phyloP scores from a whole-genome alignment of 2,113 vertebrate genomes.

The Dendropsophus ebraccatus region DNA sequence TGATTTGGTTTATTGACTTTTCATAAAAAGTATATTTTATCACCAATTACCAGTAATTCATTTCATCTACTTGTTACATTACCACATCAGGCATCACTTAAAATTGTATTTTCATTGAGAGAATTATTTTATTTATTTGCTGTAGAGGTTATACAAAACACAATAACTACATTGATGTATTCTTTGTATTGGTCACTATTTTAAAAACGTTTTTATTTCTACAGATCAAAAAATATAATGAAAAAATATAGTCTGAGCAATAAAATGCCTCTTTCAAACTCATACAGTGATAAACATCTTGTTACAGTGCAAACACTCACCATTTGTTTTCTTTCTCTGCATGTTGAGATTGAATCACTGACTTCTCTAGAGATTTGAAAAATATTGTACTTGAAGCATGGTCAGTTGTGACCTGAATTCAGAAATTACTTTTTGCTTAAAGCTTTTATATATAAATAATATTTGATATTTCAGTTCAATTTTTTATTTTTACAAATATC shows the following conservation, averaged over 20 bases:
- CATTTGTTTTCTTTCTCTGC: slow-evolving; percentile 46
- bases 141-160: background rate
- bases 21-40: background rate
- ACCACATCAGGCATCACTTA: background rate
- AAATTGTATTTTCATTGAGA: background rate
- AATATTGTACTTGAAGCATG: slow-evolving; percentile 27
- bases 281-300: slow-evolving; percentile 43
- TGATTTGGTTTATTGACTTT: background rate
- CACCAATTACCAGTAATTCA: background rate
- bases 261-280: slow-evolving; percentile 6
- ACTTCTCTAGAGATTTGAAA: slow-evolving; percentile 37
- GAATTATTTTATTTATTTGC: background rate
- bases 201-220: slow-evolving; percentile 12
- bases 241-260: slow-evolving; percentile 23
- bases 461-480: background rate
- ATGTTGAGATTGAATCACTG: slow-evolving; percentile 44
- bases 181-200: background rate
- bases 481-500: background rate
- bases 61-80: background rate
- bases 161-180: background rate
- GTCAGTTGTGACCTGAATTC: slow-evolving; percentile 40
- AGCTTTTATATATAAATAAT: background rate
- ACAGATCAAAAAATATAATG: slow-evolving; percentile 9
- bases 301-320: slow-evolving; percentile 30
- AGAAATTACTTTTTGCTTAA: background rate